A percentile compares a stretch with the other conserved stretches of the same genome.
Conservation (phyloP, 2,888 invertebrate genomes). For the Herminia tarsipennalis region DNA sequence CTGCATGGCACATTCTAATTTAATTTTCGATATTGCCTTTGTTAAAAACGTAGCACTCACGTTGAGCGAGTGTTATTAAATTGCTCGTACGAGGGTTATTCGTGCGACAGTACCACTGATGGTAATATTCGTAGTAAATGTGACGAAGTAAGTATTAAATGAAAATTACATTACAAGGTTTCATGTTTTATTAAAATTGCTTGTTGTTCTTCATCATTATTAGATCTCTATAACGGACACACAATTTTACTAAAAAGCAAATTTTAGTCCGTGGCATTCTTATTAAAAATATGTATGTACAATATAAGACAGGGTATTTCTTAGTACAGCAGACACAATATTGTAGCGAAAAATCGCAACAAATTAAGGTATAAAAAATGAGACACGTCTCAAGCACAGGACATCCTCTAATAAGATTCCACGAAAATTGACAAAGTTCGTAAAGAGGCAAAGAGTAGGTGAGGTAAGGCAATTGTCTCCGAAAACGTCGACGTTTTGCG, state of each 20-base stretch:
- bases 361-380: slow-evolving; percentile 55
- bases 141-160: slow-evolving; percentile 12
- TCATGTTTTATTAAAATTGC: too few relatives aligned
- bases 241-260: too few relatives aligned
- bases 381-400: slow-evolving; percentile 68
- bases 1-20: slow-evolving; percentile 76
- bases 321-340: slow-evolving; percentile 1
- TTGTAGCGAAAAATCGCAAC: slow-evolving; percentile 31
- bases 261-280: too few relatives aligned
- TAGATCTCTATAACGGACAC: neutral
- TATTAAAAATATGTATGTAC: too few relatives aligned
- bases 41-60: slow-evolving; percentile 74
- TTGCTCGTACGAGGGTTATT: slow-evolving; percentile 67
- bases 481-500: slow-evolving; percentile 85
- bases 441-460: slow-evolving; percentile 82
- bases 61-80: slow-evolving; percentile 71
- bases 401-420: slow-evolving; percentile 81
- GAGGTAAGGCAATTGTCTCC: slow-evolving; percentile 86
- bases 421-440: slow-evolving; percentile 85
- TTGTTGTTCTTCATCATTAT: neutral
- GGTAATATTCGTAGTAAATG: slow-evolving; percentile 26
- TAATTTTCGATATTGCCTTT: slow-evolving; percentile 75
- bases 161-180: too few relatives aligned
- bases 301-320: slow-evolving; percentile 7
- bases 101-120: slow-evolving; percentile 31